Conservation (phyloP, 2,113 vertebrate genomes). For the Thinocorus orbignyianus region DNA sequence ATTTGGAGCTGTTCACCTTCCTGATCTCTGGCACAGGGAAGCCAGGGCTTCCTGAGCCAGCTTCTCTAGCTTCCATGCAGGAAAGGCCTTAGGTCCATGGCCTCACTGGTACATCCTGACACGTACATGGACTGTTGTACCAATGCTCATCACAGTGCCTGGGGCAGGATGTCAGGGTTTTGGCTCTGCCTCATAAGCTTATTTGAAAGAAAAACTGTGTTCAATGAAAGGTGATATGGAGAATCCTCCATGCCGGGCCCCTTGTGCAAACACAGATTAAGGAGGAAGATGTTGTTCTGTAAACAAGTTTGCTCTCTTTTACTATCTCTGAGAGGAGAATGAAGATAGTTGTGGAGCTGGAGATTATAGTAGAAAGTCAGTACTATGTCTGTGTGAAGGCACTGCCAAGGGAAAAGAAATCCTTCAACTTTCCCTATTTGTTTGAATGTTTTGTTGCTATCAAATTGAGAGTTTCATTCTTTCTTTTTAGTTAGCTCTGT, state of each 20-base stretch:
- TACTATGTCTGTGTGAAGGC: neutral
- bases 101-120: rapidly evolving
- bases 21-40: neutral
- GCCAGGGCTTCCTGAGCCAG: neutral
- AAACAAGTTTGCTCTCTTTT: neutral
- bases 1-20: neutral
- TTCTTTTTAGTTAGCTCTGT: neutral
- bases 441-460: neutral
- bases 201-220: neutral
- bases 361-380: neutral
- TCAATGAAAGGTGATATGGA: neutral
- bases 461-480: neutral
- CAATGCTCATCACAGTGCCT: neutral
- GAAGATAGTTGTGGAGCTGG: neutral
- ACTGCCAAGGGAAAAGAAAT: neutral
- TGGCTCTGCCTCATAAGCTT: neutral
- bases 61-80: neutral
- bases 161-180: neutral
- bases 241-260: neutral
- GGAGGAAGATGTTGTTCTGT: neutral
- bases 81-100: neutral
- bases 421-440: neutral
- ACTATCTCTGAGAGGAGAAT: neutral
- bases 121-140: rapidly evolving
- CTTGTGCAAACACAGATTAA: neutral